Percentiles rank a stretch among this genome's conserved stretches.
Evolutionary conservation across 2,113 vertebrate genomes (phyloP).

Genomic region (Cavia aperea): DNA sequence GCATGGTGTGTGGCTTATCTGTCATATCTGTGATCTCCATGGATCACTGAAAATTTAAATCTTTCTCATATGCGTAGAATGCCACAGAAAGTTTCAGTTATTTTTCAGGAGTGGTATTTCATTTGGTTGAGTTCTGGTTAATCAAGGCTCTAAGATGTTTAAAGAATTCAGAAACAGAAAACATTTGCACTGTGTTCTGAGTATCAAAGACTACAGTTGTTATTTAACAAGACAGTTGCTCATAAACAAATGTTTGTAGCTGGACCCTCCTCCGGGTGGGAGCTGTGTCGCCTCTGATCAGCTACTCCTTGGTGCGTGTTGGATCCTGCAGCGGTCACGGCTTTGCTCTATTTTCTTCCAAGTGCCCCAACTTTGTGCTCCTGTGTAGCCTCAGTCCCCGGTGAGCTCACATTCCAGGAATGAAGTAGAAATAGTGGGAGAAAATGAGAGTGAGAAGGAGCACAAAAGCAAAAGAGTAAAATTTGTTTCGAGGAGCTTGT

Average conservation of each 20-base stretch:
- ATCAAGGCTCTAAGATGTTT: slow-evolving; percentile 46
- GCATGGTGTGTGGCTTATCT: not conserved
- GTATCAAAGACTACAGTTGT: slow-evolving; percentile 47
- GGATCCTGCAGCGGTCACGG: no score
- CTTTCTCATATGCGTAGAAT: not conserved
- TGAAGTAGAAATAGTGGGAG: not conserved
- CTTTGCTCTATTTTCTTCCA: not conserved
- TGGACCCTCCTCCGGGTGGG: not conserved
- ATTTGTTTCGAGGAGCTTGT: not conserved
- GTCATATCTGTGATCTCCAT: not conserved
- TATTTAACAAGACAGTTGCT: slow-evolving; percentile 53
- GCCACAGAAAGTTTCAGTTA: not conserved
- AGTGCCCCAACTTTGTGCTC: not conserved
- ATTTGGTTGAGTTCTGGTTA: slow-evolving; percentile 20
- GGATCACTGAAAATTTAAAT: not conserved
- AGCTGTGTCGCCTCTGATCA: not conserved
- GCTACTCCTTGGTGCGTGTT: not conserved
- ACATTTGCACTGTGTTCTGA: slow-evolving; percentile 20
- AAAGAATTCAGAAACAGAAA: slow-evolving; percentile 47
- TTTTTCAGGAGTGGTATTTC: not conserved
- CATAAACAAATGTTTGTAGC: slow-evolving; percentile 47
- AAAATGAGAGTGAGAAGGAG: not conserved
- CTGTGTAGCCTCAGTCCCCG: not conserved
- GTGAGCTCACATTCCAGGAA: not conserved
- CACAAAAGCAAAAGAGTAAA: not conserved